These are phyloP conservation scores for Plutomurus gul DNA, from an alignment of 1,140 invertebrate genomes.

Conservation along the genomic window DNA sequence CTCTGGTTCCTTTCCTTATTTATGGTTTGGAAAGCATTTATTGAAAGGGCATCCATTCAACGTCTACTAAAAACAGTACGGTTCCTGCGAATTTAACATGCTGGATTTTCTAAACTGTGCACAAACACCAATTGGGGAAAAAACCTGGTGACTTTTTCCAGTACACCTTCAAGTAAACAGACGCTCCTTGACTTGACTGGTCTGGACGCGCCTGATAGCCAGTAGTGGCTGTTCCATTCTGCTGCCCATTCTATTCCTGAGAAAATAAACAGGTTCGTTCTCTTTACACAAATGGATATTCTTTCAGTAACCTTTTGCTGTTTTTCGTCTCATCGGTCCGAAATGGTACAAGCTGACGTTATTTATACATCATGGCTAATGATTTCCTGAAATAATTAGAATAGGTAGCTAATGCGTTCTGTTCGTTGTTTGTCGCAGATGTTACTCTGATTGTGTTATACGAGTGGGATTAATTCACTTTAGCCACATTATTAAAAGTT, in stretches of 20 bases:
- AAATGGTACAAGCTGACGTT: neutral
- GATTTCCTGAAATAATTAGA: no score
- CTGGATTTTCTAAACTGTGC: neutral
- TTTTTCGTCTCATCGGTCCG: no score
- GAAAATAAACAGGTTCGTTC: constrained; percentile 4
- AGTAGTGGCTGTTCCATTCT: neutral
- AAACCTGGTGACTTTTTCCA: neutral
- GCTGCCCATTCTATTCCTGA: neutral
- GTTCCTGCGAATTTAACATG: neutral
- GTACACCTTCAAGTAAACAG: neutral
- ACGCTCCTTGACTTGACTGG: neutral
- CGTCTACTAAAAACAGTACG: neutral
- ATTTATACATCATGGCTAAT: no score
- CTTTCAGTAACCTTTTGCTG: no score
- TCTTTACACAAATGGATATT: neutral
- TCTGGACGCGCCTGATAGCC: neutral
- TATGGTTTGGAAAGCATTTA: neutral
- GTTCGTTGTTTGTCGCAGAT: no score
- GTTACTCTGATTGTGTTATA: no score
- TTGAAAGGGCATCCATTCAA: constrained; percentile 1
- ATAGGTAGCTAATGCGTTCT: no score
- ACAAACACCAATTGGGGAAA: no score
- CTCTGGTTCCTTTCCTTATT: neutral
- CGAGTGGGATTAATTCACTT: no score
- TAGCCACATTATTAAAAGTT: no score